These are phyloP conservation scores for Sminthopsis crassicaudata DNA, from an alignment of 2,113 vertebrate species.

Conservation along the genomic window DNA sequence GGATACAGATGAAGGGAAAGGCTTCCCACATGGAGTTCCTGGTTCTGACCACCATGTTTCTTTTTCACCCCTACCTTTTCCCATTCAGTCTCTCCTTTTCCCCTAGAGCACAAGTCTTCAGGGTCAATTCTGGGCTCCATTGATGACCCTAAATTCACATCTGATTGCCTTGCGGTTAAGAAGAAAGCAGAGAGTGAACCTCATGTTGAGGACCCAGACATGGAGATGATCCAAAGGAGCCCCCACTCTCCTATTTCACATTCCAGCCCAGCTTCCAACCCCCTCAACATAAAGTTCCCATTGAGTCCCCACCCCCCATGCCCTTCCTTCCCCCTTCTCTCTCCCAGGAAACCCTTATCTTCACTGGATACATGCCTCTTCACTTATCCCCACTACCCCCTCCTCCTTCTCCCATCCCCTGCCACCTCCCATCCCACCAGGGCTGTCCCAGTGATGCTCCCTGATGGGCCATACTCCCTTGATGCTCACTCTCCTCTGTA, in stretches of 20 bases:
- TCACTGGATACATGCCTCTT: slow-evolving; percentile 78
- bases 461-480: slow-evolving; percentile 60
- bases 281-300: neutral
- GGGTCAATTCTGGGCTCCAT: neutral
- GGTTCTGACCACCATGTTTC: neutral
- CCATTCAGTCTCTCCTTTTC: neutral
- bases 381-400: slow-evolving; percentile 76
- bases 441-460: slow-evolving; percentile 10
- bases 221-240: neutral
- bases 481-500: slow-evolving; percentile 70
- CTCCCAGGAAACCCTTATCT: slow-evolving; percentile 80
- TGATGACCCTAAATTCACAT: neutral
- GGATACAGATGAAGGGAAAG: neutral
- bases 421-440: slow-evolving; percentile 71
- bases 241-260: neutral
- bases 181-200: slow-evolving; percentile 30
- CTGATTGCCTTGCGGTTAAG: slow-evolving; percentile 31
- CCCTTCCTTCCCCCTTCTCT: slow-evolving; percentile 53
- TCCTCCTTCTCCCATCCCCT: slow-evolving; percentile 81
- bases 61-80: neutral
- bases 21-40: neutral
- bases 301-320: slow-evolving; percentile 17
- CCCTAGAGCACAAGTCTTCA: slow-evolving; percentile 14
- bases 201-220: neutral
- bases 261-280: neutral